Base-by-base conservation (phyloP, 2,888 invertebrate species). In the Eilema sororculum region DNA sequence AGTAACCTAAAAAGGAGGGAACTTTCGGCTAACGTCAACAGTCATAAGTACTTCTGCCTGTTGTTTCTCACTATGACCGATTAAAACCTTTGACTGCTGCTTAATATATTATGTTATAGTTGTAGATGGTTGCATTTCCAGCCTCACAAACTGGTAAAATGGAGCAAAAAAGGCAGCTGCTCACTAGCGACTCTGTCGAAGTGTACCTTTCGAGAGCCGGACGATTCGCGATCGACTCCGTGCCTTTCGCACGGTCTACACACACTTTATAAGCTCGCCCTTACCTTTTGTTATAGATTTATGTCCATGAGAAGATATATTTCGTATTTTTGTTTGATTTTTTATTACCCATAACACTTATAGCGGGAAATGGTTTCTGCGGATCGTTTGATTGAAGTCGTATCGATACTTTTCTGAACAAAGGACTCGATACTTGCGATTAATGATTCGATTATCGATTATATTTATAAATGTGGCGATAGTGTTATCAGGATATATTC, bases 101-200 rank as follows among this genome's bases (percentile, higher is more conserved):
- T n/a, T 52, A 52, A 52, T 52, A 80, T 70, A 52, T 59, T 61
- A 65, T 37, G 58, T 66, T 37, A 37, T 85, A 83, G 33, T 2
- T 81, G 72, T 74, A 73, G 85, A 77, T 84, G 87, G 86, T 88
- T 90, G 90, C 90, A 90, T 91, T 91, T 91, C 91, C 91, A 93
- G 91, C 89, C 91, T 83, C 84, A 78, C 77, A 74, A 81, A 85
- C 88, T 91, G 87, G 87, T 92, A 90, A 91, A 92, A 91, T 79
- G 84, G 85, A 90, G 89, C 90, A 94, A 94, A 93, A 93, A 91
- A 90, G 85, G 84, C 89, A 89, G 89, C 90, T 89, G 90, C 86
- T 81, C 69, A 73, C 86, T 89, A 91, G 87, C 89, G 91, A 79
- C 79, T 73, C 71, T 76, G 91, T 92, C 91, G 75, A 86, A 90